phyloP scores from a whole-genome alignment of 2,888 invertebrate species.

The Epirrhoe alternata region DNA sequence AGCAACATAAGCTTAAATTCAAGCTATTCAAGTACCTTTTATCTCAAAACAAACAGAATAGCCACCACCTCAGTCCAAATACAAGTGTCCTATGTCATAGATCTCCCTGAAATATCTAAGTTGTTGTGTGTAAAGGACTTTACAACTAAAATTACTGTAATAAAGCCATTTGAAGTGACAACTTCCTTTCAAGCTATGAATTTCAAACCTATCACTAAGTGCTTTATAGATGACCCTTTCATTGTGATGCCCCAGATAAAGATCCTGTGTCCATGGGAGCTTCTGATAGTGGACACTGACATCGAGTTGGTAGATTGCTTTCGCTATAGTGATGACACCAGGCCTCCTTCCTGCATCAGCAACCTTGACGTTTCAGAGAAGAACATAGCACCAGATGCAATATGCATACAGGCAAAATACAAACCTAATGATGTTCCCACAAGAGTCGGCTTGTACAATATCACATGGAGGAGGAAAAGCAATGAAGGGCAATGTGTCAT shows the following conservation, averaged over 20 bases:
- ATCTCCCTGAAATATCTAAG: slow-evolving; percentile 70
- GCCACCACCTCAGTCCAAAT: slow-evolving; percentile 85
- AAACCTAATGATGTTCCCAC: slow-evolving; percentile 75
- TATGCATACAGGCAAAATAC: slow-evolving; percentile 72
- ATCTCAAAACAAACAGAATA: slow-evolving; percentile 86
- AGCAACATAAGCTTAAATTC: slow-evolving; percentile 72
- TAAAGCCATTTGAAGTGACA: slow-evolving; percentile 89
- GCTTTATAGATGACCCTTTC: slow-evolving; percentile 88
- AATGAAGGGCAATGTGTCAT: slow-evolving; percentile 67
- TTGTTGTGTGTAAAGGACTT: slow-evolving; percentile 86
- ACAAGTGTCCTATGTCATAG: slow-evolving; percentile 84
- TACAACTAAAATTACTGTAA: slow-evolving; percentile 85
- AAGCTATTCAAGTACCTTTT: slow-evolving; percentile 77
- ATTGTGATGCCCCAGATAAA: slow-evolving; percentile 88
- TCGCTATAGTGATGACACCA: slow-evolving; percentile 62
- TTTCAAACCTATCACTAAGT: slow-evolving; percentile 87
- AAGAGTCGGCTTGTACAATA: slow-evolving; percentile 78
- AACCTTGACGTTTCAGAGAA: slow-evolving; percentile 73
- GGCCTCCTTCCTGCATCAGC: slow-evolving; percentile 68
- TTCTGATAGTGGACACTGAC: slow-evolving; percentile 87
- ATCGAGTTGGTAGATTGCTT: slow-evolving; percentile 86
- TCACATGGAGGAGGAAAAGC: slow-evolving; percentile 73
- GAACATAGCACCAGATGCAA: slow-evolving; percentile 74
- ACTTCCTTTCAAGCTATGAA: slow-evolving; percentile 87
- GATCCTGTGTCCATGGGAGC: slow-evolving; percentile 89